Evolutionary conservation across 2,113 vertebrate species (phyloP), one percentile per base, ranked within the genome.

Genomic region (Lota lota): DNA sequence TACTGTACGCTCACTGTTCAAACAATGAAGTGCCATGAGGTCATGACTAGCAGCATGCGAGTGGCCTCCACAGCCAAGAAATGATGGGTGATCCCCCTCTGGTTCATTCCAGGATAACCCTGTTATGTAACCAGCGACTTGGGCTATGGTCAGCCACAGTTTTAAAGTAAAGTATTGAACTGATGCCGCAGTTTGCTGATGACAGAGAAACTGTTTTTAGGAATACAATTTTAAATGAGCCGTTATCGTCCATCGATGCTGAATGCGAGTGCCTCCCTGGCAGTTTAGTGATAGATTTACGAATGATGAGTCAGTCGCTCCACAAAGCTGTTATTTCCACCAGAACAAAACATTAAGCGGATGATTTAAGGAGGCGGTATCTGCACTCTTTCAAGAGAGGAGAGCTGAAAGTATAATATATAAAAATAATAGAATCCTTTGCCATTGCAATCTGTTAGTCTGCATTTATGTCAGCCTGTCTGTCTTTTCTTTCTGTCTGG

Each of bases 231-330:
- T 85, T 82, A 76, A 80, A 63, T 65, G 67, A 72, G 77, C 83
- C 72, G 79, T 47, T 47, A 47, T 47, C 40, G 19, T 75, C 64
- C 63, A 72, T 69, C 70, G 76, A 40, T 75, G 50, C 63, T 64
- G 74, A 80, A 82, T 75, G 69, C 84, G 67, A 77, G 67, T 47
- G 68, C 60, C 51, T 50, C 83, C 78, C 63, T 82, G 81, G 74
- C 72, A 16, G 36, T 64, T 78, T 79, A 81, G 68, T 21, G 66
- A 89, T 74, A 63, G 77, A 67, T 68, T 75, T 77, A 62, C 73
- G 68, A 74, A 79, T 75, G 74, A 88, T 89, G 83, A 89, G 79
- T 90, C 87, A 90, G 70, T 83, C 70, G 69, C 78, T 87, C 87
- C 82, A 78, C 67, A 82, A 63, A 76, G 73, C 77, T 76, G 65